Percentiles rank a stretch among this genome's conserved stretches.
These are phyloP conservation scores for Cryptocheilus praepositus DNA, from an alignment of 2,888 invertebrate genomes.

Conservation along the genomic window DNA sequence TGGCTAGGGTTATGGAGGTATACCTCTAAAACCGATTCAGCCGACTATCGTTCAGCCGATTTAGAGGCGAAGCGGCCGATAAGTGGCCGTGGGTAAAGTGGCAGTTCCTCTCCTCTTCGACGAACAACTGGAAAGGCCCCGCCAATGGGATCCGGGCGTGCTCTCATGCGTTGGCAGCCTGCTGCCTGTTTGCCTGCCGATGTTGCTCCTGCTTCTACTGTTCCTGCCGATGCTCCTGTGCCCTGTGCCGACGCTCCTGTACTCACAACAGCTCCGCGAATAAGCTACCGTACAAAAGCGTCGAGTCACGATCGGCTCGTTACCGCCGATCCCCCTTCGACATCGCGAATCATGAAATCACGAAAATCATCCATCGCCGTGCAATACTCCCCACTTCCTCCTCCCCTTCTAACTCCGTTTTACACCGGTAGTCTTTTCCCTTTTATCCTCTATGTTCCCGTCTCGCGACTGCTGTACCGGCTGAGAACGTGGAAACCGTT, in stretches of 20 bases:
- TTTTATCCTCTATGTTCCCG: slow-evolving; percentile 2
- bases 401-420: background rate
- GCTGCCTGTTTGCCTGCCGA: slow-evolving; percentile 5
- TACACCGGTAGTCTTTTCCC: background rate
- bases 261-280: slow-evolving; percentile 52
- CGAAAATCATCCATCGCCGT: slow-evolving; percentile 51
- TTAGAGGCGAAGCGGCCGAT: slow-evolving; percentile 54
- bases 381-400: slow-evolving; percentile 20
- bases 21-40: slow-evolving; percentile 38
- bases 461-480: background rate
- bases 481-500: too few species aligned
- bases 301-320: slow-evolving; percentile 72
- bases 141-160: slow-evolving; percentile 9
- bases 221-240: slow-evolving; percentile 20
- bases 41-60: slow-evolving; percentile 57
- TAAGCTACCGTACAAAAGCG: slow-evolving; percentile 67
- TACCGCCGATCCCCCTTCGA: slow-evolving; percentile 57
- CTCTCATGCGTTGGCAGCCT: background rate
- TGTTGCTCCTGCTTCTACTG: too few species aligned
- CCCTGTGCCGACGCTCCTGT: slow-evolving; percentile 21
- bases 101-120: slow-evolving; percentile 46
- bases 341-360: slow-evolving; percentile 64
- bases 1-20: slow-evolving; percentile 14
- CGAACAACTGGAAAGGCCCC: slow-evolving; percentile 14
- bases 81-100: slow-evolving; percentile 61